Evolutionary conservation across 2,888 invertebrate species (phyloP).

Genomic region (Folsomia manolachei): DNA sequence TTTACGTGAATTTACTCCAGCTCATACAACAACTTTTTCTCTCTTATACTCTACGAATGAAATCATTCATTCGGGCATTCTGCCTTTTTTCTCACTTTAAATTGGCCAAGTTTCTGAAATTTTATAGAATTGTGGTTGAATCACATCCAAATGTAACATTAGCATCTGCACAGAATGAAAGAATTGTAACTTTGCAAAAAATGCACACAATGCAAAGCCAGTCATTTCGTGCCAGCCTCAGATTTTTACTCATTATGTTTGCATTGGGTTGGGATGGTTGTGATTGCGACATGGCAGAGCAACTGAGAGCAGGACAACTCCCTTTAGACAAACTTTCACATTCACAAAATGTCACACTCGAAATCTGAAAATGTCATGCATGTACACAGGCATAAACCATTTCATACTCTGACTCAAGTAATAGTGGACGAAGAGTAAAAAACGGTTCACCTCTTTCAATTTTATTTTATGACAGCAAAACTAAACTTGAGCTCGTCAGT

Average conservation of each 20-base stretch:
- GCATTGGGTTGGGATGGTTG: background rate
- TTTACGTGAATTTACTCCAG: too few relatives aligned
- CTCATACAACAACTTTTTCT: too few relatives aligned
- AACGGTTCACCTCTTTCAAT: conserved; percentile 3
- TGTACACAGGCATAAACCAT: background rate
- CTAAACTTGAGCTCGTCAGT: background rate
- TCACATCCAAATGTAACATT: background rate
- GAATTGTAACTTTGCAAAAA: background rate
- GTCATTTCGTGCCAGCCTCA: background rate
- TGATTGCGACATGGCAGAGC: background rate
- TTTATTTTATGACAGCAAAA: background rate
- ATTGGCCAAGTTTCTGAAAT: too few relatives aligned
- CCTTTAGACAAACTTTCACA: conserved; percentile 10
- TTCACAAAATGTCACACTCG: background rate
- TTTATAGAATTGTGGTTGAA: too few relatives aligned
- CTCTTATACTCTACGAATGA: too few relatives aligned
- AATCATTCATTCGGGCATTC: too few relatives aligned
- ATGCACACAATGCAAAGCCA: background rate
- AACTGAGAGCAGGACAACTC: background rate
- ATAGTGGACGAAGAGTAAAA: background rate
- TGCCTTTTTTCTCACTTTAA: too few relatives aligned
- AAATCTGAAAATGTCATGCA: background rate
- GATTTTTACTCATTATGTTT: conserved; percentile 2
- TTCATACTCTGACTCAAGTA: background rate
- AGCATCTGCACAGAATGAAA: background rate